Evolutionary conservation across 2,797 vertebrate species (phyloP).

Genomic region (Onychomys leucogaster): DNA sequence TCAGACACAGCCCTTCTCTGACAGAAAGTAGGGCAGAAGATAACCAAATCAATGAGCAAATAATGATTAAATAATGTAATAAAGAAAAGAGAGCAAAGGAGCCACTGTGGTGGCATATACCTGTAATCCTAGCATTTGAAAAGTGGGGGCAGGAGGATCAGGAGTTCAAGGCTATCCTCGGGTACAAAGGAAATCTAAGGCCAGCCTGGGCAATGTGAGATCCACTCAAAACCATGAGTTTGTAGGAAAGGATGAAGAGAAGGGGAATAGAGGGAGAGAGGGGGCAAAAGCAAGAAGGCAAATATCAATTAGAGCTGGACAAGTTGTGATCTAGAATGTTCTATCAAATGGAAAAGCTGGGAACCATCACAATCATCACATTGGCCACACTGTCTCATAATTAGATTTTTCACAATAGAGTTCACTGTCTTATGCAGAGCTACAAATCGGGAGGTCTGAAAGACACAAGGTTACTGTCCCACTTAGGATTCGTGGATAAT

Average conservation of each 20-base stretch:
- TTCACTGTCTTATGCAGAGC: not conserved
- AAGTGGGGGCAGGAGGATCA: not conserved
- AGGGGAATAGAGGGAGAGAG: not conserved
- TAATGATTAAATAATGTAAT: not conserved
- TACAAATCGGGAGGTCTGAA: not conserved
- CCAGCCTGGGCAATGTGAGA: not conserved
- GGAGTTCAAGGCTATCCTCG: not conserved
- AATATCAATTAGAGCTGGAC: not conserved
- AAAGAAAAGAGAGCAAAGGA: constrained; percentile 19
- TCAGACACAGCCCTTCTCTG: not conserved
- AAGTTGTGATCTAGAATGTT: not conserved
- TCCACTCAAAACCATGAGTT: not conserved
- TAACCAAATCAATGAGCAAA: not conserved
- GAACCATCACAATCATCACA: not conserved
- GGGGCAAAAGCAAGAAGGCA: not conserved
- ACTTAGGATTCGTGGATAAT: not conserved
- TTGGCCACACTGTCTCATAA: not conserved
- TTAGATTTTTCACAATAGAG: not conserved
- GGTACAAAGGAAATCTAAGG: not conserved
- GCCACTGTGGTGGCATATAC: not conserved
- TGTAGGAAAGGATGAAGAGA: not conserved
- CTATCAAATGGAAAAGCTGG: not conserved
- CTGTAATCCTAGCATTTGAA: not conserved
- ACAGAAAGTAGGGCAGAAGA: not conserved
- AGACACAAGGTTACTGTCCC: not conserved